Conservation (phyloP, 2,888 invertebrate genomes). For the Bombyx huttoni region DNA sequence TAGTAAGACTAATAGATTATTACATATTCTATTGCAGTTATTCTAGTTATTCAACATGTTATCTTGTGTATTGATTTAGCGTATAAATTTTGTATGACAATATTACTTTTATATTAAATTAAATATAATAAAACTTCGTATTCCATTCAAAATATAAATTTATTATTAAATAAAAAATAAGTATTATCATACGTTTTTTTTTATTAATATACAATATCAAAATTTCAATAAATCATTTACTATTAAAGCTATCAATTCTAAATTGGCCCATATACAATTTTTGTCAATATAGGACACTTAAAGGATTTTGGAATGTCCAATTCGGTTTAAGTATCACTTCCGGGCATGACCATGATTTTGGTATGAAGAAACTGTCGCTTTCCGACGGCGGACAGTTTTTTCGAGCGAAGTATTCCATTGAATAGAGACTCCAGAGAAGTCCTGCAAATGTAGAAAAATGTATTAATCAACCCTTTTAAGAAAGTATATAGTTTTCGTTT, state of each 20-base stretch:
- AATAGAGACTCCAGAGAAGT: constrained; percentile 81
- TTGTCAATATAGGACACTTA: constrained; percentile 23
- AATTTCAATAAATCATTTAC: neutral
- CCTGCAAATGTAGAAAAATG: constrained; percentile 30
- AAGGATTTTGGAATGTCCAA: constrained; percentile 59
- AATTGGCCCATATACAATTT: neutral
- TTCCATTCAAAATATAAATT: neutral
- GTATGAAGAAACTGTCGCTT: constrained; percentile 53
- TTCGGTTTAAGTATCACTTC: constrained; percentile 51
- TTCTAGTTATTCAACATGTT: no score
- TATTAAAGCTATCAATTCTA: neutral
- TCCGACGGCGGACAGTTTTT: constrained; percentile 76
- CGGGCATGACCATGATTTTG: constrained; percentile 63
- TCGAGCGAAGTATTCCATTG: constrained; percentile 89
- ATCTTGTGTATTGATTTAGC: no score
- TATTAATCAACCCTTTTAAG: neutral
- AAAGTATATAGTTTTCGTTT: neutral
- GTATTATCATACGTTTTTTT: neutral
- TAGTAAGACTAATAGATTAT: no score
- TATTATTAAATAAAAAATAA: neutral
- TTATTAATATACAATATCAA: neutral
- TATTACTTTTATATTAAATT: no score
- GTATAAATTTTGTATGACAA: no score
- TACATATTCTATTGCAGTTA: no score
- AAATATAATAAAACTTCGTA: neutral